Base-by-base conservation (phyloP, 2,888 invertebrate species). In the Cetonia aurata region DNA sequence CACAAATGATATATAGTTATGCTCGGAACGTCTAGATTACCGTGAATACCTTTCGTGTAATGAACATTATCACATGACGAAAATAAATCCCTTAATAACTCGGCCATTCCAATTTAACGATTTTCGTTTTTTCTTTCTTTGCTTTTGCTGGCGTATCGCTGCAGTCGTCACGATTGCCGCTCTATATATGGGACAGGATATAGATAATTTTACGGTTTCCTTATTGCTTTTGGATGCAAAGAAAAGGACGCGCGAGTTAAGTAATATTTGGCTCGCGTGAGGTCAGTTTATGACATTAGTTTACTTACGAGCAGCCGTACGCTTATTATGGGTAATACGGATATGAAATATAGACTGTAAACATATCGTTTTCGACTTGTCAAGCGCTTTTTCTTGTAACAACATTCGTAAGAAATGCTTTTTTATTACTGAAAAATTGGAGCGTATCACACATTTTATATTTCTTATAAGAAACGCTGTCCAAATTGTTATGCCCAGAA, bases 141-240 rank as follows among this genome's bases (percentile, higher is more conserved):
- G 50, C 25, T 17, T 37, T 50, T 50, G 37, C 31, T 31, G 48
- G 48, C 48, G 37, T 33, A 25, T 33, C 33, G 60, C 33, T 65
- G 52, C 13, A 10, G 37, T 50, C 41, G 17, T 50, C 50, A 50
- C 50, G 50, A 65, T 48, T 50, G 31, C 6, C 12, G 62, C 46
- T 37, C 62, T 65, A 37, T 65, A 65, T 65, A 65, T 65, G 62
- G 62, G 48, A 17, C 52, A 65, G 62, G 62, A 65, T 65, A 52
- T 65, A 48, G 37, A 37, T 9, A 10, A 33, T 19, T 57, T 57
- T 57, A 57, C 19, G 57, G 33, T 65, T 65, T 65, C 62, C 62
- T 65, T 65, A 65, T 65, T 65, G 50, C 62, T 65, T 37, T 65
- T 52, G 17, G 50, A 19, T 37, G 62, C 50, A 4, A 46, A 17